Evolutionary conservation across 2,113 vertebrate species (phyloP).

Genomic region (Cebus imitator): DNA sequence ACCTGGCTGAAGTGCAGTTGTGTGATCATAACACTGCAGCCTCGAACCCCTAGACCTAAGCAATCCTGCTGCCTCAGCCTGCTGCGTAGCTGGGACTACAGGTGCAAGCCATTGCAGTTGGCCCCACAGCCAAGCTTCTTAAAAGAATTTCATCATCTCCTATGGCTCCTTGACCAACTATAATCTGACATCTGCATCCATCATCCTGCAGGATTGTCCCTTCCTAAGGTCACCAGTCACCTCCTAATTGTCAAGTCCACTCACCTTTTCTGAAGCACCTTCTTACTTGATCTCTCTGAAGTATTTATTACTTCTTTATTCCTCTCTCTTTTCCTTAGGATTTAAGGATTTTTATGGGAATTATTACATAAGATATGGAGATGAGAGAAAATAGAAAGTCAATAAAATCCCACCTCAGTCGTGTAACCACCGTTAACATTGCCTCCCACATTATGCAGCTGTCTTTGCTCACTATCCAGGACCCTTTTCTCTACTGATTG

Average conservation of each 20-base stretch:
- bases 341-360: not conserved
- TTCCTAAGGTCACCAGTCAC: not conserved
- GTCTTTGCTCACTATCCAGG: not conserved
- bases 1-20: too few relatives aligned
- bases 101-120: too few relatives aligned
- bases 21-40: too few relatives aligned
- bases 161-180: not conserved
- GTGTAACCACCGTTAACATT: not conserved
- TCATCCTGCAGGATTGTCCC: not conserved
- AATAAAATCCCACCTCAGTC: not conserved
- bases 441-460: not conserved
- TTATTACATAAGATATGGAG: constrained; percentile 2
- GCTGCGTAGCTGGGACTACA: too few relatives aligned
- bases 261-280: not conserved
- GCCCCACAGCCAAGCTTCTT: not conserved
- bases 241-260: not conserved
- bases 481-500: not conserved
- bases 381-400: constrained; percentile 20
- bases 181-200: not conserved
- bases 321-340: not conserved
- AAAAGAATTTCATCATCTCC: not conserved
- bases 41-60: too few relatives aligned
- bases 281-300: not conserved
- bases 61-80: too few relatives aligned
- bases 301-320: not conserved